Percentiles rank a stretch among this genome's conserved stretches.
Evolutionary conservation across 2,797 vertebrate species (phyloP).

Genomic region (Odontamblyopus lacepedii): DNA sequence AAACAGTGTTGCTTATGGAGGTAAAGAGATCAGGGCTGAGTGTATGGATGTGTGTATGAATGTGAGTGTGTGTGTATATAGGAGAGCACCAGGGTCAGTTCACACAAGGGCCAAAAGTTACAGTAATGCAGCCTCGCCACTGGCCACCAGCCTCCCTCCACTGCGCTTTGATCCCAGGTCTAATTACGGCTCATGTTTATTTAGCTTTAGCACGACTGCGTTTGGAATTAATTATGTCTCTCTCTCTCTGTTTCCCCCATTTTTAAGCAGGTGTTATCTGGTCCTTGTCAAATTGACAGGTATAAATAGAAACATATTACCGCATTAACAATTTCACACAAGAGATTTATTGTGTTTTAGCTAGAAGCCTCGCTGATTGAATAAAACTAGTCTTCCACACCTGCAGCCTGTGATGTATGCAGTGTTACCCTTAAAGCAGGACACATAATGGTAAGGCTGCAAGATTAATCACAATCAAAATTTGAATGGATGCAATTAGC

Average conservation of each 20-base stretch:
- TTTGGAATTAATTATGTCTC: not conserved
- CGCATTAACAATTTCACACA: not conserved
- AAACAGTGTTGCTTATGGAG: slow-evolving; percentile 70
- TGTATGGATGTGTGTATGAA: slow-evolving; percentile 35
- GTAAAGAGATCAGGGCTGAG: slow-evolving; percentile 62
- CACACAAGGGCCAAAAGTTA: slow-evolving; percentile 13
- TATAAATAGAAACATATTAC: not conserved
- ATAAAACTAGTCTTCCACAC: not conserved
- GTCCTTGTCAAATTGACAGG: too few species aligned
- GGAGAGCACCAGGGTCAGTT: slow-evolving; percentile 27
- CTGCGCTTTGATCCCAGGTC: slow-evolving; percentile 30
- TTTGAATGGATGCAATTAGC: too few species aligned
- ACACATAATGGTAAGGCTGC: not conserved
- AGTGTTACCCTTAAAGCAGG: not conserved
- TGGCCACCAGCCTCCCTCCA: slow-evolving; percentile 14
- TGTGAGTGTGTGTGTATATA: slow-evolving; percentile 19
- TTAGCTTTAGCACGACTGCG: slow-evolving; percentile 11
- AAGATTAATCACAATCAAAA: too few species aligned
- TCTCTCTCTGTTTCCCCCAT: not conserved
- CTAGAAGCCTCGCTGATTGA: too few species aligned
- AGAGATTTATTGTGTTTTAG: too few species aligned
- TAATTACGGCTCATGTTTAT: slow-evolving; percentile 23
- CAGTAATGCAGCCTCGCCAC: slow-evolving; percentile 21
- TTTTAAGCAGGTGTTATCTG: not conserved
- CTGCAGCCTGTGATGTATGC: not conserved